Evolutionary conservation across 2,888 invertebrate genomes (phyloP).

Genomic region (Gerris lacustris): DNA sequence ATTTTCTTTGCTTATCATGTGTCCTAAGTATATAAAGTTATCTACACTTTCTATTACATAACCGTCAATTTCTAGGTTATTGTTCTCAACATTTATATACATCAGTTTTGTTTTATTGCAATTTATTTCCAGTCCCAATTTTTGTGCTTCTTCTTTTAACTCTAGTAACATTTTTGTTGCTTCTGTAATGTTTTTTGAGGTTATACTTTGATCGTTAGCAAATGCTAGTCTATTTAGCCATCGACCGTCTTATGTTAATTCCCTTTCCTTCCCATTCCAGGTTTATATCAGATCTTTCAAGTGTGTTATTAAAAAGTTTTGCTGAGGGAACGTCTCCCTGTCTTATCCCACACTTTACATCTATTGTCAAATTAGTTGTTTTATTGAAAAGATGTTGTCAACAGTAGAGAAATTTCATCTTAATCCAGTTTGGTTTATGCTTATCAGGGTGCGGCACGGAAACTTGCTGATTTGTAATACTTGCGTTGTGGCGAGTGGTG

Average conservation of each 20-base stretch:
- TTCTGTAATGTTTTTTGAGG: neutral
- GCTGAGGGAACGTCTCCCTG: no score
- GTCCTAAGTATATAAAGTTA: conserved; percentile 13
- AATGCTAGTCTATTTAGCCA: conserved; percentile 7
- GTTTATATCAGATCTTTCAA: conserved; percentile 6
- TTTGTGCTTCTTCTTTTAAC: conserved; percentile 1
- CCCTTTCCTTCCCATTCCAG: conserved; percentile 6
- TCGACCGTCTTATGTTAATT: conserved; percentile 13
- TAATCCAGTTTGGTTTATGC: no score
- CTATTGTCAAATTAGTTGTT: no score
- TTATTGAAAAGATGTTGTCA: no score
- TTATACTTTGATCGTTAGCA: conserved; percentile 6
- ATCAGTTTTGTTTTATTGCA: conserved; percentile 4
- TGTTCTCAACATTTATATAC: conserved; percentile 7
- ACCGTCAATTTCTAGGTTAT: neutral
- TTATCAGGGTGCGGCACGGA: no score
- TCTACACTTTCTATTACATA: conserved; percentile 12
- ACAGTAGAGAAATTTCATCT: no score
- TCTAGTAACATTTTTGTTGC: conserved; percentile 5
- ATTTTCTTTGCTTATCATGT: conserved; percentile 4
- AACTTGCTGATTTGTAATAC: no score
- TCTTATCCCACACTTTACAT: no score
- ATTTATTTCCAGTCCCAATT: neutral
- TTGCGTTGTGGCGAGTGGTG: no score
- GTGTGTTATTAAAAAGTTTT: no score